Evolutionary conservation across 2,113 vertebrate genomes (phyloP).

Genomic region (Polyodon spathula): DNA sequence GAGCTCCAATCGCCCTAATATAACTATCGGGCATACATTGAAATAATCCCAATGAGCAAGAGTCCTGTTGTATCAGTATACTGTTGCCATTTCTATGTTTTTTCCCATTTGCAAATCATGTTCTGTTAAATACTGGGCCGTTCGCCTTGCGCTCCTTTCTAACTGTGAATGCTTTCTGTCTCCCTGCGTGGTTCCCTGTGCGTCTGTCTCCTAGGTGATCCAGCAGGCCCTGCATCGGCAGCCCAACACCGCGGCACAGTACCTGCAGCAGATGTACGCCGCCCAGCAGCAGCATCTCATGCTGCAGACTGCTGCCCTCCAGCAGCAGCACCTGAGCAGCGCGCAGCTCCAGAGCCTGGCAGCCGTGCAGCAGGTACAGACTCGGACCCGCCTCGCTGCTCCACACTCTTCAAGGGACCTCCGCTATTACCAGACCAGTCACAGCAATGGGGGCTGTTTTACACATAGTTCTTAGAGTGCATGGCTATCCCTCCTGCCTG

Average conservation of each 20-base stretch:
- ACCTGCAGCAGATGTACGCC: constrained; percentile 97
- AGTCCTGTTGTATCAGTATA: too few species aligned
- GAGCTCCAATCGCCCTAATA: too few species aligned
- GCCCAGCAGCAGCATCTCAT: constrained; percentile 97
- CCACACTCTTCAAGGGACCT: neutral
- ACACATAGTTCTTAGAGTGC: too few species aligned
- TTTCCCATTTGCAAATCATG: too few species aligned
- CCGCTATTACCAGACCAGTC: too few species aligned
- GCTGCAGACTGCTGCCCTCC: constrained; percentile 85
- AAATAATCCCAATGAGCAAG: too few species aligned
- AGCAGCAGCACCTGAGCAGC: constrained; percentile 89
- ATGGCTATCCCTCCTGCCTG: too few species aligned
- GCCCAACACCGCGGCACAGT: constrained; percentile 89
- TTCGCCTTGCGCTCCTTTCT: neutral
- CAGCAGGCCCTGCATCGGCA: constrained; percentile 89
- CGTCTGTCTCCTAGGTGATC: constrained; percentile 66
- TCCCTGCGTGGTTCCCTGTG: neutral
- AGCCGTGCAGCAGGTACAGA: constrained; percentile 78
- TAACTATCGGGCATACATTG: too few species aligned
- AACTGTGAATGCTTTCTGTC: neutral
- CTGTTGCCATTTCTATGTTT: too few species aligned
- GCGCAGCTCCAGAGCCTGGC: constrained; percentile 92
- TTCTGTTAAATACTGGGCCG: too few species aligned
- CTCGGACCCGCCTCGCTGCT: neutral
- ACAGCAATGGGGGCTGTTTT: too few species aligned